Evolutionary conservation across 2,113 vertebrate species (phyloP).

Genomic region (Apus apus): DNA sequence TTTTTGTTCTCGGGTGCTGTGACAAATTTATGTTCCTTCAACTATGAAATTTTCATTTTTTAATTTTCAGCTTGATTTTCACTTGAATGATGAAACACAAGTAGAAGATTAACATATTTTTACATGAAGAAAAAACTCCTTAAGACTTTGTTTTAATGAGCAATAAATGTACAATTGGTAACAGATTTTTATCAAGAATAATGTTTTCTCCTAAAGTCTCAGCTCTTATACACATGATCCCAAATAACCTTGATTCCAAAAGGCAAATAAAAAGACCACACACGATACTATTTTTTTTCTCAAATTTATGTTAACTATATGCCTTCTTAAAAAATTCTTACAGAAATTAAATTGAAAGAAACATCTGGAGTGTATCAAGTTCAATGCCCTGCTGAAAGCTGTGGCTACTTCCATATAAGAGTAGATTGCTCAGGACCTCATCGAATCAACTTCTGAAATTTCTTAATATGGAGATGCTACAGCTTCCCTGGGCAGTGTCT

Average conservation of each 20-base stretch:
- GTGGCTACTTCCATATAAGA: not conserved
- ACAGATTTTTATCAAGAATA: not conserved
- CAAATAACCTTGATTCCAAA: not conserved
- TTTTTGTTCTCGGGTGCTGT: not conserved
- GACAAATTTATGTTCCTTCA: not conserved
- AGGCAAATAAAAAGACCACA: not conserved
- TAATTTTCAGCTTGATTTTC: not conserved
- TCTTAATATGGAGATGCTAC: not conserved
- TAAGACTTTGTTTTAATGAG: not conserved
- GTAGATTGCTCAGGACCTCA: not conserved
- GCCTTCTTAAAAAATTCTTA: not conserved
- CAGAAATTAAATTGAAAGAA: not conserved
- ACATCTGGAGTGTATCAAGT: not conserved
- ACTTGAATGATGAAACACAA: not conserved
- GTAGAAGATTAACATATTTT: not conserved
- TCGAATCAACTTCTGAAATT: not conserved
- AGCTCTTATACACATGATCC: not conserved
- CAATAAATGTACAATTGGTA: not conserved
- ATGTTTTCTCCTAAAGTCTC: not conserved
- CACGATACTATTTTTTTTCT: not conserved
- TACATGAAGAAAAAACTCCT: not conserved
- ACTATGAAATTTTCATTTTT: not conserved
- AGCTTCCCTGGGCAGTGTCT: not conserved
- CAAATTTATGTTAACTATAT: not conserved
- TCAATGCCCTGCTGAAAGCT: not conserved